Base-by-base conservation (phyloP, 2,888 invertebrate genomes). In the Epirrhoe alternata region DNA sequence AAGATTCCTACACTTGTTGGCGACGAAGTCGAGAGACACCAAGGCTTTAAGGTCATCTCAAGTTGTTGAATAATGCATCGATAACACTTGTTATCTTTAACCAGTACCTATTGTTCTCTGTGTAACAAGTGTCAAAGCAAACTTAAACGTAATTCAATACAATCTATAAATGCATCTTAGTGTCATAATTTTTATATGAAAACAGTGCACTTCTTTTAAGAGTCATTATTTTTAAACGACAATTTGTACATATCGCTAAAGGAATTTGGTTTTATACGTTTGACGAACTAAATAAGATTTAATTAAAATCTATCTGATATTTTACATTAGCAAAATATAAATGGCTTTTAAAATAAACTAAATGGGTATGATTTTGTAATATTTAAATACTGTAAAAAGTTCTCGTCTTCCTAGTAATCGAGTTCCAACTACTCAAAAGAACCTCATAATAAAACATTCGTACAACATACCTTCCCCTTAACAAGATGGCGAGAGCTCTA, bases 401-500 rank as follows among this genome's bases (percentile, higher is more conserved):
- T 38, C 7, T 38, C 10, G 35, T 10, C 0, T 38, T 38, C 35
- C 7, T 38, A 24, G 24, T 24, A 24, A 24, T 24, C 24, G 24
- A 24, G 24, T 24, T 24, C 5, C 7, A 35, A 5, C 35, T 35
- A 1, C 5, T 6, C 5, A 47, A 47, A 16, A 47, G 16, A 16
- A 60, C 17, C 8, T 50, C 12, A 24, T 2, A 51, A 51, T 50
- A 24, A 24, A 6, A 31, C 8, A 51, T 30, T 6, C 5, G 5
- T 50, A 7, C 8, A 55, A 31, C 3, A 31, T 1, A 10, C 17
- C 75, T 72, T 76, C 75, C 73, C 84, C 86, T 87, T 88, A 87
- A 87, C 74, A 68, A 68, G 69, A 74, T 80, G 87, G 85, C 89
- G 70, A 12, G 12, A 12, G 72, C 78, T 78, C 86, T 86, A 88